phyloP scores from a whole-genome alignment of 2,888 invertebrate species.

The Standfussiana lucernea region DNA sequence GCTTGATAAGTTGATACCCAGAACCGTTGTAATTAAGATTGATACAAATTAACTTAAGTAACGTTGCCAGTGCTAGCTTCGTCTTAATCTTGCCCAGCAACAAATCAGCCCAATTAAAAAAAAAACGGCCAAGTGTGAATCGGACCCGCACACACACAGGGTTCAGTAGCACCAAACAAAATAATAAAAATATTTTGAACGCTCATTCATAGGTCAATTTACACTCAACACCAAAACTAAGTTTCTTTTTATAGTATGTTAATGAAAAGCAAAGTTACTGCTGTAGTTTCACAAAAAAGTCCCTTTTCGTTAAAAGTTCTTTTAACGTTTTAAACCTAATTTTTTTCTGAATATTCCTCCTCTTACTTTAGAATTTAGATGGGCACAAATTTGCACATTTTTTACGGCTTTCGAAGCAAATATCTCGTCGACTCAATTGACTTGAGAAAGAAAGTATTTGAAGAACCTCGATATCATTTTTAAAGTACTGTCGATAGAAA shows the following conservation, averaged over 20 bases:
- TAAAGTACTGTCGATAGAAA: not conserved
- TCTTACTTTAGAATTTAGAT: not conserved
- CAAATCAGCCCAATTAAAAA: not conserved
- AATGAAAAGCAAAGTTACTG: not conserved
- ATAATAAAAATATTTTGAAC: not conserved
- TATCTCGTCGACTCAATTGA: too few relatives aligned
- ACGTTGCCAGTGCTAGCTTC: not conserved
- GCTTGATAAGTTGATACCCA: not conserved
- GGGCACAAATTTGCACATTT: not conserved
- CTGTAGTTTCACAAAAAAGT: not conserved
- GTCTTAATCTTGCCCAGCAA: not conserved
- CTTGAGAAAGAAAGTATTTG: not conserved
- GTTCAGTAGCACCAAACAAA: not conserved
- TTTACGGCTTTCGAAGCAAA: not conserved
- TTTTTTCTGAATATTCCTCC: not conserved
- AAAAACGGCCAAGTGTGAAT: not conserved
- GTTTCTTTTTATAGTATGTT: not conserved
- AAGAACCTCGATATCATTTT: not conserved
- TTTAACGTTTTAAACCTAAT: not conserved
- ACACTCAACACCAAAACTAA: not conserved
- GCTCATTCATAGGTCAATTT: not conserved
- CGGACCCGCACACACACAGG: not conserved
- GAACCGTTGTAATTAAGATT: slow-evolving; percentile 14
- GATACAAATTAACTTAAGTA: slow-evolving; percentile 10
- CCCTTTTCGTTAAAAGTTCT: not conserved